Evolutionary conservation across 2,888 invertebrate genomes (phyloP).

Genomic region (Penaeus monodon): DNA sequence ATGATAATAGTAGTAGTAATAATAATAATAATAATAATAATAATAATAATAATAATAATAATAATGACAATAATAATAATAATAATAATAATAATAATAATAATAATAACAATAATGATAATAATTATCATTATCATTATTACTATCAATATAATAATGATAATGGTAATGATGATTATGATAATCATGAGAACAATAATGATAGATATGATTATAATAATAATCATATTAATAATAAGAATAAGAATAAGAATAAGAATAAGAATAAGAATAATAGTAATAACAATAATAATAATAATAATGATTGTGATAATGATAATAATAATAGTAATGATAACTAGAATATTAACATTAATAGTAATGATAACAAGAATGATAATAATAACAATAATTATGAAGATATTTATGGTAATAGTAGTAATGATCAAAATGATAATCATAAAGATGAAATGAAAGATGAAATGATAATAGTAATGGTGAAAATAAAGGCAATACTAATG

Average conservation of each 20-base stretch:
- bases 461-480: no score
- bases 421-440: background rate
- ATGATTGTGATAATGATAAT: background rate
- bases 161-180: background rate
- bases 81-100: constrained; percentile 9
- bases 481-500: no score
- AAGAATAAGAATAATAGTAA: background rate
- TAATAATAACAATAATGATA: constrained; percentile 6
- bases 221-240: background rate
- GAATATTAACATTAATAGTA: background rate
- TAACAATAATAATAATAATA: background rate
- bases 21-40: background rate
- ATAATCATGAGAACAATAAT: background rate
- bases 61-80: background rate
- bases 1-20: background rate
- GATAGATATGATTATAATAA: background rate
- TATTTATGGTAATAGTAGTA: no score
- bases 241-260: background rate
- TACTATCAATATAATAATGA: background rate
- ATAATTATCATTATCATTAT: background rate
- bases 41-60: constrained; percentile 6
- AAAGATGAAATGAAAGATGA: no score
- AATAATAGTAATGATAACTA: background rate
- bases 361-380: background rate
- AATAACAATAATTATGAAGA: background rate